These are phyloP conservation scores for Julus scandinavius DNA, from an alignment of 2,888 invertebrate genomes.

Conservation along the genomic window DNA sequence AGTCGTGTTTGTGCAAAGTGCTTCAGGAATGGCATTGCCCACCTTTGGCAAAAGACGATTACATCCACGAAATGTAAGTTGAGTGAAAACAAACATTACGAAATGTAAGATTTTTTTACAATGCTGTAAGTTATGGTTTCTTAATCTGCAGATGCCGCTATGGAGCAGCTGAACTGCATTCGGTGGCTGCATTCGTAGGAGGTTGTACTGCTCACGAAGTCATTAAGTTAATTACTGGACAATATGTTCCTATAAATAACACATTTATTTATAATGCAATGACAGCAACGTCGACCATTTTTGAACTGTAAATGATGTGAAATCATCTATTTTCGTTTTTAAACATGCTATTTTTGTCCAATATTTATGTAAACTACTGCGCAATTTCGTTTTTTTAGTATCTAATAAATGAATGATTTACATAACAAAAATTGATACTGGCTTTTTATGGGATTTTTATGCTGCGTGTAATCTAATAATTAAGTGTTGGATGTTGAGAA, in stretches of 20 bases:
- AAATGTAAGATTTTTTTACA: not conserved
- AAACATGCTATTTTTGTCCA: not conserved
- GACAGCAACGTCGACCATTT: constrained; percentile 84
- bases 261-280: constrained; percentile 96
- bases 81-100: not conserved
- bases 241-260: constrained; percentile 96
- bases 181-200: constrained; percentile 89
- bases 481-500: too few relatives aligned
- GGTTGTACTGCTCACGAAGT: constrained; percentile 96
- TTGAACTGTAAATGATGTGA: constrained; percentile 73
- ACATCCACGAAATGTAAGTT: constrained; percentile 84
- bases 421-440: not conserved
- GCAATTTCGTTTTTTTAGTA: not conserved
- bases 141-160: constrained; percentile 76
- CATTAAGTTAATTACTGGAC: constrained; percentile 93
- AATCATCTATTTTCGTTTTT: not conserved
- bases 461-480: too few relatives aligned
- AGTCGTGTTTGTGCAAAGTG: constrained; percentile 75
- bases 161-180: constrained; percentile 94
- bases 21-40: constrained; percentile 87
- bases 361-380: not conserved
- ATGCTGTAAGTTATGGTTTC: not conserved
- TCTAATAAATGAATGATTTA: constrained; percentile 7
- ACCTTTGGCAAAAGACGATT: constrained; percentile 85
- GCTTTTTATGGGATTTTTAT: not conserved